A percentile compares a stretch with the other conserved stretches of the same genome.
These are phyloP conservation scores for Parthenolecanium corni DNA, from an alignment of 2,888 invertebrate species.

Conservation along the genomic window DNA sequence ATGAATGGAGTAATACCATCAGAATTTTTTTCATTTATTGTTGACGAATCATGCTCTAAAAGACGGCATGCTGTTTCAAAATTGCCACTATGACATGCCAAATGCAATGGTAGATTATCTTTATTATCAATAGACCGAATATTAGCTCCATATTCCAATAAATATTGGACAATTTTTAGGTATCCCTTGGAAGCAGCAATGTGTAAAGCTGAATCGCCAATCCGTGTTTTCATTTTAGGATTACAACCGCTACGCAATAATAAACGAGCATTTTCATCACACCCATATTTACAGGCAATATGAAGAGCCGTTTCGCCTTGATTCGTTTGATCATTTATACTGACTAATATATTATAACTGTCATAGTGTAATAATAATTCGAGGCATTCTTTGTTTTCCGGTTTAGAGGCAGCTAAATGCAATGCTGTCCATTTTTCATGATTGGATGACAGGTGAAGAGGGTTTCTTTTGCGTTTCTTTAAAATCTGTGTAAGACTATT, in stretches of 20 bases:
- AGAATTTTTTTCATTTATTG: neutral
- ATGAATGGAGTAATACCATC: conserved; percentile 15
- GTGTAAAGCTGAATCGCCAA: conserved; percentile 3
- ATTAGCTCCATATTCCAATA: neutral
- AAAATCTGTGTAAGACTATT: too few species aligned
- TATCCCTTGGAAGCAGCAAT: neutral
- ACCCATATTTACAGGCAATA: conserved; percentile 4
- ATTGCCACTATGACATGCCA: neutral
- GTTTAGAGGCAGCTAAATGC: too few species aligned
- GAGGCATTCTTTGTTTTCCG: too few species aligned
- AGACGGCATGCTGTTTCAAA: neutral
- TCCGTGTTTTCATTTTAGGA: neutral
- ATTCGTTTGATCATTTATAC: neutral
- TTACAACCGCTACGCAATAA: neutral
- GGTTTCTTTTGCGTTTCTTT: too few species aligned
- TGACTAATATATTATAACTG: neutral
- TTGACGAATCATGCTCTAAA: neutral
- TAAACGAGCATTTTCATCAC: neutral
- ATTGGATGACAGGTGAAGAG: too few species aligned
- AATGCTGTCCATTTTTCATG: too few species aligned
- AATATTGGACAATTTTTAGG: neutral
- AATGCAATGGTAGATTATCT: conserved; percentile 1
- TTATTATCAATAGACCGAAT: conserved; percentile 1
- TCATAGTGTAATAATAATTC: too few species aligned
- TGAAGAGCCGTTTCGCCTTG: conserved; percentile 11